phyloP scores from a whole-genome alignment of 2,888 invertebrate genomes.

The Monochamus alternatus region DNA sequence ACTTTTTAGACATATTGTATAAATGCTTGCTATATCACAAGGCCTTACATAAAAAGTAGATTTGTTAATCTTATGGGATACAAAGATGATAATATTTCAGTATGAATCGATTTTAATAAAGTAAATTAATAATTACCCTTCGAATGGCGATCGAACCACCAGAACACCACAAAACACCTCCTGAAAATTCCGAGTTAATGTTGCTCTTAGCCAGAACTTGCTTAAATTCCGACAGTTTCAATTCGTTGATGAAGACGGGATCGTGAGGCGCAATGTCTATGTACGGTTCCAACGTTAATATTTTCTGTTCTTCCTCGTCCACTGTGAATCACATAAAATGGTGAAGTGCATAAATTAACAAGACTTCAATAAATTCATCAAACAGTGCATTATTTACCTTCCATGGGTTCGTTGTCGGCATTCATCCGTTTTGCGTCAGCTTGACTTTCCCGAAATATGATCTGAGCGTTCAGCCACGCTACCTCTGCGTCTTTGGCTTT shows the following conservation, averaged over 20 bases:
- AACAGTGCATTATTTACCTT: conserved; percentile 61
- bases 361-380: too few species aligned
- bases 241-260: conserved; percentile 92
- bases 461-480: conserved; percentile 94
- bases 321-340: conserved; percentile 62
- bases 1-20: too few species aligned
- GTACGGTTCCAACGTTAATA: conserved; percentile 81
- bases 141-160: conserved; percentile 92
- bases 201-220: conserved; percentile 83
- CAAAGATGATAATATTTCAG: too few species aligned
- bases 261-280: conserved; percentile 79
- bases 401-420: conserved; percentile 70
- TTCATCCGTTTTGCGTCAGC: conserved; percentile 73
- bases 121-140: conserved; percentile 73
- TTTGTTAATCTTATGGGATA: too few species aligned
- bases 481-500: conserved; percentile 92
- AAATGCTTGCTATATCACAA: too few species aligned
- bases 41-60: too few species aligned
- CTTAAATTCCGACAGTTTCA: conserved; percentile 94
- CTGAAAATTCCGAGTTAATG: conserved; percentile 89
- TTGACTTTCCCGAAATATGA: conserved; percentile 78
- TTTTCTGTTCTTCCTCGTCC: conserved; percentile 74
- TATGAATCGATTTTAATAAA: background rate
- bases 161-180: conserved; percentile 95
- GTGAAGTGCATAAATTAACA: too few species aligned